Percentiles rank a stretch among this genome's conserved stretches.
Evolutionary conservation across 2,797 vertebrate genomes (phyloP).

Genomic region (Microchirus variegatus): DNA sequence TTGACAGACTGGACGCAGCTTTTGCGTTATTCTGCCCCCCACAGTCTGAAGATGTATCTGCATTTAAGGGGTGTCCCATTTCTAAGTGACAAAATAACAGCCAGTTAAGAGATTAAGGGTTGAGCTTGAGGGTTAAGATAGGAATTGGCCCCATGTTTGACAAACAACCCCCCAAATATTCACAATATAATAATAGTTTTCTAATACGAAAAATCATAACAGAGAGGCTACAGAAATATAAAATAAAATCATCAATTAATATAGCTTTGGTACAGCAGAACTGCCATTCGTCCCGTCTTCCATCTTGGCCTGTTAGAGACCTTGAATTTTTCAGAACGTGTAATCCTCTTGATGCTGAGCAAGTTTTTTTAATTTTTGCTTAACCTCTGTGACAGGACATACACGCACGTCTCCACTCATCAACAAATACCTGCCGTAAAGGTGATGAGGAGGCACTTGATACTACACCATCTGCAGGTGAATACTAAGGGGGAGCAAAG

Average conservation of each 20-base stretch:
- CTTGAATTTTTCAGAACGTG: conserved; percentile 6
- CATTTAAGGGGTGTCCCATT: no score
- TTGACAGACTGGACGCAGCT: no score
- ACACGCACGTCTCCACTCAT: not conserved
- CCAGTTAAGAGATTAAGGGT: no score
- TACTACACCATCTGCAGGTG: conserved; percentile 6
- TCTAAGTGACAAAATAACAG: no score
- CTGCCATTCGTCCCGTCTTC: not conserved
- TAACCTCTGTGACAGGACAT: conserved; percentile 15
- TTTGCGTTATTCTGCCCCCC: no score
- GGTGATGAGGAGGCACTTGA: conserved; percentile 29
- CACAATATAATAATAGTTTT: no score
- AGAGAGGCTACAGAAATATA: no score
- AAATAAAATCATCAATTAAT: not conserved
- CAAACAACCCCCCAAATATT: no score
- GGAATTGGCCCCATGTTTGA: no score
- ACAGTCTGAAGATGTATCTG: no score
- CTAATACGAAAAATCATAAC: no score
- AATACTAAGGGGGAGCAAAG: conserved; percentile 1
- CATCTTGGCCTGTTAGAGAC: conserved; percentile 4
- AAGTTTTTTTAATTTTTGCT: conserved; percentile 30
- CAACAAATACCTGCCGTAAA: not conserved
- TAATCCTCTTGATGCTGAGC: conserved; percentile 31
- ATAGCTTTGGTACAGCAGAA: not conserved
- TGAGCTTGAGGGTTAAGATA: no score